Evolutionary conservation across 1,140 invertebrate genomes (phyloP).

Genomic region (Heliothis virescens): DNA sequence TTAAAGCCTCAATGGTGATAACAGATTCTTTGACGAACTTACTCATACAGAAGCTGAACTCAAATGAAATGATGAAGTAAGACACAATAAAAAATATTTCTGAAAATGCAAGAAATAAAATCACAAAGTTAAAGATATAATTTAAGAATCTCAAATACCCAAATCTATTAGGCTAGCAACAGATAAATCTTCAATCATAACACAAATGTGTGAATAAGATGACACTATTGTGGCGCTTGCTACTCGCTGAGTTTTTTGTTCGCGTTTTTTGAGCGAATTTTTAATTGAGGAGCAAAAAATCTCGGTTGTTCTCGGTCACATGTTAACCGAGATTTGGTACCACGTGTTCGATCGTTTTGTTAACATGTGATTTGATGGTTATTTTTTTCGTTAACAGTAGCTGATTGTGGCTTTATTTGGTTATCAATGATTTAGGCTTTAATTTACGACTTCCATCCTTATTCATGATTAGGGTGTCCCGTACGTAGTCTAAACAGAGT

Average conservation of each 20-base stretch:
- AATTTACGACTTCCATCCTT: no score
- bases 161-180: background rate
- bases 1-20: no score
- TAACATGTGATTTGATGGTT: background rate
- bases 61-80: background rate
- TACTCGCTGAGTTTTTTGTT: background rate
- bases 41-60: no score
- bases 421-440: no score
- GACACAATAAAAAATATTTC: background rate
- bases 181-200: background rate
- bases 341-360: background rate
- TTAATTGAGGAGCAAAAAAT: conserved; percentile 29
- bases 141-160: background rate
- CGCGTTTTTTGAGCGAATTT: conserved; percentile 6
- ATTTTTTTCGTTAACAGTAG: background rate
- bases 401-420: no score
- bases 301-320: background rate
- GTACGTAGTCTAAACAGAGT: no score
- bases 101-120: no score
- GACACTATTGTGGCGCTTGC: conserved; percentile 10
- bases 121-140: background rate
- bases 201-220: background rate
- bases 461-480: no score
- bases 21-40: no score
- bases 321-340: conserved; percentile 5